Percentiles rank a stretch among this genome's conserved stretches.
Conservation (phyloP, 2,113 vertebrate species). For the Puffinus mauretanicus region DNA sequence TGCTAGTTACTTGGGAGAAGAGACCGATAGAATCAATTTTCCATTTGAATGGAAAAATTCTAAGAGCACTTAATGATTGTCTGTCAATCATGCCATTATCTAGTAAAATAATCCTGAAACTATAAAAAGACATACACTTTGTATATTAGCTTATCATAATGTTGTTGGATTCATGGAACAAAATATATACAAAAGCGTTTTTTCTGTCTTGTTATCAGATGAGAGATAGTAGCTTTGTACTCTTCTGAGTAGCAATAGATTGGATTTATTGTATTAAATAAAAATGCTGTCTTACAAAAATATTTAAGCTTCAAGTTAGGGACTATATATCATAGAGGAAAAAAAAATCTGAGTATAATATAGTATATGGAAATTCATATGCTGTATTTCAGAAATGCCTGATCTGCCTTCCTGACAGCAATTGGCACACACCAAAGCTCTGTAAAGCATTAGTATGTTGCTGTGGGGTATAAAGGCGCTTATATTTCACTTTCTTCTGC, state of each 20-base stretch:
- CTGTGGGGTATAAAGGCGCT: neutral
- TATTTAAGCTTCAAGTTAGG: neutral
- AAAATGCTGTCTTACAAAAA: neutral
- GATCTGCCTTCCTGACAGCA: neutral
- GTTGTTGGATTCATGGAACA: neutral
- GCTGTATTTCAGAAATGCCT: neutral
- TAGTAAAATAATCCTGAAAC: neutral
- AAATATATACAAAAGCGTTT: neutral
- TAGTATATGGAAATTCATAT: neutral
- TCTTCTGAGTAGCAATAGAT: neutral
- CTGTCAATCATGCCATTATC: neutral
- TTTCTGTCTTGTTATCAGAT: neutral
- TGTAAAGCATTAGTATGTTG: neutral
- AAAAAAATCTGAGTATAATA: neutral
- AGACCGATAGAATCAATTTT: too few relatives aligned
- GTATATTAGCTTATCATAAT: neutral
- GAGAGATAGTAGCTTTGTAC: neutral
- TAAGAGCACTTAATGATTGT: neutral
- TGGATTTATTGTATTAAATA: neutral
- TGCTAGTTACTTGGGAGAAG: too few relatives aligned
- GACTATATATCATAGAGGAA: neutral
- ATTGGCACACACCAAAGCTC: neutral
- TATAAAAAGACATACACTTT: neutral
- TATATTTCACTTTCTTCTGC: neutral
- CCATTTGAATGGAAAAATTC: neutral